Percentiles rank a stretch among this genome's conserved stretches.
These are phyloP conservation scores for Malurus leucopterus DNA, from an alignment of 2,797 vertebrate genomes.

Conservation along the genomic window DNA sequence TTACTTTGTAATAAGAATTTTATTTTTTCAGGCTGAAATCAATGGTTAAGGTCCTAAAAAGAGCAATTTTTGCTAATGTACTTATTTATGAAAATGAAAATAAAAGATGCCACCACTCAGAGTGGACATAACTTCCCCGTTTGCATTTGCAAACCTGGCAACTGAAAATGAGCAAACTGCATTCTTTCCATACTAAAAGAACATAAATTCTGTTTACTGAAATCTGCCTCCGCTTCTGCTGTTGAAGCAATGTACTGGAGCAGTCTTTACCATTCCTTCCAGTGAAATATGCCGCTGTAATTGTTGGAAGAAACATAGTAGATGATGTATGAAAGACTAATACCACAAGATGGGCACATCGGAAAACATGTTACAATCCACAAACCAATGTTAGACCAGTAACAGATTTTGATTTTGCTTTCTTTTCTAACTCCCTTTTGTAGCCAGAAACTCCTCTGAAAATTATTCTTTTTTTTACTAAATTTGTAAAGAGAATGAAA, in stretches of 20 bases:
- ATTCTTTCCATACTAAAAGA: neutral
- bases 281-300: neutral
- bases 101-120: neutral
- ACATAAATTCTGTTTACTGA: neutral
- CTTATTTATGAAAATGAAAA: neutral
- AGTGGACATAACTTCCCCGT: neutral
- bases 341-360: neutral
- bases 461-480: neutral
- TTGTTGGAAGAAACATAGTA: neutral
- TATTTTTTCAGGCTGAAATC: neutral
- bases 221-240: neutral
- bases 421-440: neutral
- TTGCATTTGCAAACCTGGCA: neutral
- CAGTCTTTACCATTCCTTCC: neutral
- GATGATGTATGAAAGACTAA: neutral
- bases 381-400: neutral
- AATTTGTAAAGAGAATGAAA: neutral
- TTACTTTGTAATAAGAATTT: neutral
- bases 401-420: neutral
- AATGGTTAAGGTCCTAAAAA: neutral
- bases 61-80: neutral
- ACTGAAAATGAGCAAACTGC: neutral
- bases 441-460: neutral
- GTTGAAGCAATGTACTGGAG: neutral
- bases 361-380: neutral